Base-by-base conservation (phyloP, 2,888 invertebrate genomes). In the Rhopalosiphum nymphaeae region DNA sequence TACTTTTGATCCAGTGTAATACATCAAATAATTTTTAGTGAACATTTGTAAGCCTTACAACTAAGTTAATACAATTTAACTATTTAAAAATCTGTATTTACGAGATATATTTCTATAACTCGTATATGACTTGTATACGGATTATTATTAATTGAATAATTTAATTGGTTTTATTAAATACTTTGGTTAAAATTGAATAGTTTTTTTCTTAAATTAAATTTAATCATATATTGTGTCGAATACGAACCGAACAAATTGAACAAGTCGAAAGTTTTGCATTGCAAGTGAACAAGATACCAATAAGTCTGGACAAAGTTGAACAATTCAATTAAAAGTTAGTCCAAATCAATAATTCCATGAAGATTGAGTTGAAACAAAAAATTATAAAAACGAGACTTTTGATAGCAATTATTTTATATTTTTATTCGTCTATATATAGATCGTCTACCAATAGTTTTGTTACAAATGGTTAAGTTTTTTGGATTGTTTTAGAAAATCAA, bases 251-350 rank as follows among this genome's bases (percentile, higher is more conserved):
- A 46, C 11, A 44, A 44, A 29, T 86, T 44, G 29, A 26, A 46
- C 29, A 29, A 29, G 46, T 49, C 16, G 7, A 86, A 86, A 86
- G 46, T 86, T 86, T 86, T 49, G 29, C 29, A 46, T 46, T 46
- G 16, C 7, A 13, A 46, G 13, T 44, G 46, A 46, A 86, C 44
- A 46, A 86, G 29, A 49, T n/a, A 46, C 46, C 86, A 16, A 46
- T 46, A 46, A 86, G 29, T 86, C 29, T 7, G 2, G 25, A n/a
- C 86, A 1, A 49, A 86, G 86, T 86, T 46, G 7, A 49, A 49
- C 86, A 86, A 29, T 86, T 86, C 46, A 86, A 86, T 86, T 86
- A 49, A 86, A 86, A 86, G 86, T 86, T 86, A 16, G 86, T 46
- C 49, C 13, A 49, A 46, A 46, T 86, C n/a, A 46, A 86, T 86